Base-by-base conservation (phyloP, 2,113 vertebrate genomes). In the Gnathonemus longibarbis region DNA sequence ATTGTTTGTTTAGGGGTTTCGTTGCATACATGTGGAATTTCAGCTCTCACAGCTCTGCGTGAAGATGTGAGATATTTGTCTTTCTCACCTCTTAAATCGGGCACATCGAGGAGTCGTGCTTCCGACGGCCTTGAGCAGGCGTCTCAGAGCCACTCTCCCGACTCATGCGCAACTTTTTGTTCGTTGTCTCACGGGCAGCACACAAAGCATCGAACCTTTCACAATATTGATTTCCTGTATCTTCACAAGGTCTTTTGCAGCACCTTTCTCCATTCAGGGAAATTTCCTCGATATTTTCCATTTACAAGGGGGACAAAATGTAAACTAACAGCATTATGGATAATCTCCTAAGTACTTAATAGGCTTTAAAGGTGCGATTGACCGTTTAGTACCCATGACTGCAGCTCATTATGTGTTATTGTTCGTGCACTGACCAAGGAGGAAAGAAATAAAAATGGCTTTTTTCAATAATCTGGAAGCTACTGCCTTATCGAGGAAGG, bases 281-380 rank as follows among this genome's bases (percentile, higher is more conserved):
- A 93, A 89, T 92, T 91, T 88, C 62, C 90, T 48, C 84, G 90
- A 90, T 90, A 80, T 93, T 86, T 24, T 90, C 91, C 91, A 92
- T 94, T 94, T 91, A 93, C 90, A 50, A 91, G 91, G 70, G 48
- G 46, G 89, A 39, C 58, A 84, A 56, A 90, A 50, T 86, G 70
- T 45, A 48, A 70, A 87, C 48, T 56, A 74, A 56, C 27, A 70
- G 5, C 19, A 39, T 90, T 88, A 90, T 77, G 15, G 48, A 42
- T 90, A 84, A 70, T 49, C 31, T 88, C 66, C 45, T n/a, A n/a
- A 45, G 31, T 87, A 27, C 49, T 88, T 80, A 90, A 39, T 46
- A 53, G 88, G 88, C 35, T 83, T 80, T 87, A 83, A 89, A 89
- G 62, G 66, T 48, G 48, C 49, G 35, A 89, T 53, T 89, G 27